These are phyloP conservation scores for Hephaestus fuliginosus DNA, from an alignment of 2,797 vertebrate species.

Conservation along the genomic window DNA sequence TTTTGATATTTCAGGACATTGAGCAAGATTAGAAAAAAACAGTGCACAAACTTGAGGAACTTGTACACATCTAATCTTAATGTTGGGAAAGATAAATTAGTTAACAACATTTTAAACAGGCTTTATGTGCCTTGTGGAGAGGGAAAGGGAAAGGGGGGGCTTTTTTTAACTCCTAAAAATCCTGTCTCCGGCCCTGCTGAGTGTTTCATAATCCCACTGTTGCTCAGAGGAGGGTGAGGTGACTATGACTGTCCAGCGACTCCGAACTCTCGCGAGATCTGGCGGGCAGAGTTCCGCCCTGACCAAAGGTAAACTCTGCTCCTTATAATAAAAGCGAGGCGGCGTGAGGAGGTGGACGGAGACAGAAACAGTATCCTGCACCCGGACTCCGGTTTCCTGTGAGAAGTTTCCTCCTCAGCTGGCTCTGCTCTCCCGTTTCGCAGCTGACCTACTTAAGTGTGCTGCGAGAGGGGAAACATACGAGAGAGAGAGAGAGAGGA, in stretches of 20 bases:
- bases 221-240: too few species aligned
- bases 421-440: background rate
- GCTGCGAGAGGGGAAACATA: too few species aligned
- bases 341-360: rapidly evolving
- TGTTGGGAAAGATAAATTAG: background rate
- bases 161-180: background rate
- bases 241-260: too few species aligned
- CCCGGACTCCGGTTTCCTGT: background rate
- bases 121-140: background rate
- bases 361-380: background rate
- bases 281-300: background rate
- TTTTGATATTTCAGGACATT: too few species aligned
- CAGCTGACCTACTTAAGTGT: conserved; percentile 41
- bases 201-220: too few species aligned
- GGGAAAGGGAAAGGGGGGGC: background rate
- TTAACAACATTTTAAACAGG: background rate
- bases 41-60: too few species aligned
- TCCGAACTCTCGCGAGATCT: conserved; percentile 54
- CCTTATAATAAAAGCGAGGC: background rate
- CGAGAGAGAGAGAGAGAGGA: too few species aligned
- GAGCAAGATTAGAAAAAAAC: too few species aligned
- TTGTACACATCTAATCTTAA: too few species aligned
- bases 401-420: background rate
- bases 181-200: background rate
- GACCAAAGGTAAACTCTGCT: background rate